Evolutionary conservation across 2,888 invertebrate genomes (phyloP).

Genomic region (Sphaerophoria taeniata): DNA sequence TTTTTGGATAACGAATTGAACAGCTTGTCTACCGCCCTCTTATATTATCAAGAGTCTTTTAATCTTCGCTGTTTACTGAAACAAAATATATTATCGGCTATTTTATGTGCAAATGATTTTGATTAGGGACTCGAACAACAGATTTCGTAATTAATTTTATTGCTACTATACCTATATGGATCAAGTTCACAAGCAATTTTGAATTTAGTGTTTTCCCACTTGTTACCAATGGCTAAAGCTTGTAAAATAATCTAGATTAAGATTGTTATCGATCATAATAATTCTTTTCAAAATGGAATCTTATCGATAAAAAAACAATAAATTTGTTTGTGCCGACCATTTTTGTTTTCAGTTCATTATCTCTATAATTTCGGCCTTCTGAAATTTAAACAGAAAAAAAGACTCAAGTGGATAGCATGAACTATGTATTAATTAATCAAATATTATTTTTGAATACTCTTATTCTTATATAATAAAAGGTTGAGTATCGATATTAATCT

Average conservation of each 20-base stretch:
- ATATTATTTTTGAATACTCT: too few relatives aligned
- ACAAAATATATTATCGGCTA: conserved; percentile 40
- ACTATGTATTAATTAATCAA: too few relatives aligned
- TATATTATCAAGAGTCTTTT: conserved; percentile 42
- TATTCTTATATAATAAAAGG: too few relatives aligned
- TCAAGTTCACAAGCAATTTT: background rate
- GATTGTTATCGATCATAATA: conserved; percentile 25
- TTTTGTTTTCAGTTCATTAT: too few relatives aligned
- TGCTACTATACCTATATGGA: background rate
- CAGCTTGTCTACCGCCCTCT: conserved; percentile 46
- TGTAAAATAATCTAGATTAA: conserved; percentile 34
- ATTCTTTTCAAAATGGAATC: background rate
- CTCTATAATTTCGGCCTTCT: too few relatives aligned
- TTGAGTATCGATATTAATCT: too few relatives aligned
- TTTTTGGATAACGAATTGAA: conserved; percentile 28
- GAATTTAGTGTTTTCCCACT: conserved; percentile 9
- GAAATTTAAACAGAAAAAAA: too few relatives aligned
- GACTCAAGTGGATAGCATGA: too few relatives aligned
- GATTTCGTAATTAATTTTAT: conserved; percentile 53
- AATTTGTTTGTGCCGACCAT: background rate
- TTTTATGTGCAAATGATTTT: conserved; percentile 32
- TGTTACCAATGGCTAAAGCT: conserved; percentile 57
- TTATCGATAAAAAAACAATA: conserved; percentile 12
- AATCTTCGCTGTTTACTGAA: conserved; percentile 46
- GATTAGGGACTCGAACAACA: conserved; percentile 41